Conservation (phyloP, 2,888 invertebrate species). For the Cerceris ruficornis region DNA sequence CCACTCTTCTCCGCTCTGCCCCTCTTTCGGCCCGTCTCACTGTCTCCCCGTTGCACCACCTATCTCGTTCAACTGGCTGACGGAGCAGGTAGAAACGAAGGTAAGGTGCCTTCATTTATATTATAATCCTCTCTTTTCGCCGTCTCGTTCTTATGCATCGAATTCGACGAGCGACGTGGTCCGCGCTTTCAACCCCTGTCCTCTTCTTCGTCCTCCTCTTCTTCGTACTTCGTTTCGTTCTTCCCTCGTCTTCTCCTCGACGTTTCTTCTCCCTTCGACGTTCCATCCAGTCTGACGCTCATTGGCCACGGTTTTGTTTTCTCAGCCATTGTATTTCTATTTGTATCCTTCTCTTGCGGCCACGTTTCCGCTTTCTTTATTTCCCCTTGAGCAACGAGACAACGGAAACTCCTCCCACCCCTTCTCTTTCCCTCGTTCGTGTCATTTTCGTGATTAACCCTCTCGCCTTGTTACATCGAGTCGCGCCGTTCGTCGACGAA, state of each 20-base stretch:
- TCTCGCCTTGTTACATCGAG: too few species aligned
- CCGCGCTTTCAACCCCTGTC: neutral
- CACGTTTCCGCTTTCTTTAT: too few species aligned
- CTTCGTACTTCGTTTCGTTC: neutral
- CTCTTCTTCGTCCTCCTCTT: neutral
- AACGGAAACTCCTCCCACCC: too few species aligned
- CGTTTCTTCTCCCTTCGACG: constrained; percentile 10
- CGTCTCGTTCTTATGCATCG: constrained; percentile 72
- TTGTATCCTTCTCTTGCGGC: neutral
- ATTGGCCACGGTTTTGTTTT: constrained; percentile 27
- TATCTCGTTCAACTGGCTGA: constrained; percentile 49
- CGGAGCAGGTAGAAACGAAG: constrained; percentile 61
- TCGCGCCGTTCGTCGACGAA: too few species aligned
- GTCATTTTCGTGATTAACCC: too few species aligned
- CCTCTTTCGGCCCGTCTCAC: neutral
- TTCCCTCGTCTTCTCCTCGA: constrained; percentile 5
- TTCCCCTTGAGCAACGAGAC: too few species aligned
- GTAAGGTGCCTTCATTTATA: constrained; percentile 72
- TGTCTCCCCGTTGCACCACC: constrained; percentile 15
- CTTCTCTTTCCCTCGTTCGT: too few species aligned
- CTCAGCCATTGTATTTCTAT: neutral
- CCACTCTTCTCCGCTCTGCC: neutral
- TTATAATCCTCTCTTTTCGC: constrained; percentile 70
- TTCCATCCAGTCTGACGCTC: constrained; percentile 21
- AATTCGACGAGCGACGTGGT: constrained; percentile 53